phyloP scores from a whole-genome alignment of 2,888 invertebrate species.

The Clivina fossor region DNA sequence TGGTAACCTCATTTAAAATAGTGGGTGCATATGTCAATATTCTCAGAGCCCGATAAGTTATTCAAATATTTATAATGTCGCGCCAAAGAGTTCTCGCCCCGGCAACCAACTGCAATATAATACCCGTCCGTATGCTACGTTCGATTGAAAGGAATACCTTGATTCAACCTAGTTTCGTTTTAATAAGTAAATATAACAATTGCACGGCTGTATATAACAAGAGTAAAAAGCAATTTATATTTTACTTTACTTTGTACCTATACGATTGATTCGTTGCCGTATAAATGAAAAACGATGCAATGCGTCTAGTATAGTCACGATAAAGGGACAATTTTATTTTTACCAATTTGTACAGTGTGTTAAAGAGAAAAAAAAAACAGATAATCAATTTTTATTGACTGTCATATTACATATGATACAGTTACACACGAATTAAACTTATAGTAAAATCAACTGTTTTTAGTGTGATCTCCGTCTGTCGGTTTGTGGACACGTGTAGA shows the following conservation, averaged over 20 bases:
- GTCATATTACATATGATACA: too few species aligned
- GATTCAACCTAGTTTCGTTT: conserved; percentile 4
- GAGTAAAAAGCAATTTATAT: background rate
- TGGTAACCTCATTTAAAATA: conserved; percentile 8
- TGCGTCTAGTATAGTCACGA: conserved; percentile 1
- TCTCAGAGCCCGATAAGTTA: conserved; percentile 21
- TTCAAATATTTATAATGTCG: conserved; percentile 21
- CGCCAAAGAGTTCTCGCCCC: conserved; percentile 12
- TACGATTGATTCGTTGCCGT: conserved; percentile 3
- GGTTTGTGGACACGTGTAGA: too few species aligned
- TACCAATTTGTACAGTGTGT: too few species aligned
- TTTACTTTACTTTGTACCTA: too few species aligned
- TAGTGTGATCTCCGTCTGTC: background rate
- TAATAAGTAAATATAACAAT: conserved; percentile 8
- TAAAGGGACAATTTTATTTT: too few species aligned
- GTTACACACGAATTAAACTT: too few species aligned
- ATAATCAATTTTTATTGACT: too few species aligned
- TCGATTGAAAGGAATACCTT: background rate
- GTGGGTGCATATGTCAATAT: conserved; percentile 28
- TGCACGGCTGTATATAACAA: background rate
- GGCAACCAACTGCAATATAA: background rate
- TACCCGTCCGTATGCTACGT: too few species aligned
- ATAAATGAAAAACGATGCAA: conserved; percentile 5
- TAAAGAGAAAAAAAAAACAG: too few species aligned
- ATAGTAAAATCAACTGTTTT: background rate